Evolutionary conservation across 2,888 invertebrate genomes (phyloP), one percentile per base, ranked within the genome.

Genomic region (Seladonia tumulorum): DNA sequence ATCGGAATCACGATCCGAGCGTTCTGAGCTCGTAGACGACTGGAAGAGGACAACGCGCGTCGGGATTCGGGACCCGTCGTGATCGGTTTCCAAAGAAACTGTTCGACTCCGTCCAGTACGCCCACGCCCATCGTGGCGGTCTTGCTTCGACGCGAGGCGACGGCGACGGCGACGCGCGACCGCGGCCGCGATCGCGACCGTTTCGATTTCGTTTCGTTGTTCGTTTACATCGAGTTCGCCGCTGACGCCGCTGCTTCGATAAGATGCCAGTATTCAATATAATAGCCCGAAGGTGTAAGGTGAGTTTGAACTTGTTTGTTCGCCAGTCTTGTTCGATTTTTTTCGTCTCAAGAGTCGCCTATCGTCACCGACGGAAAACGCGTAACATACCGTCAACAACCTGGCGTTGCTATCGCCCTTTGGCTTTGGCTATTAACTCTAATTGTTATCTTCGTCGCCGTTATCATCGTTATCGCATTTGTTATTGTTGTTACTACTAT

Each of bases 261-360:
- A 73, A 5, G 90, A 96, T 96, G 96, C 96, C 96, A 89, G 96
- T 96, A 90, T 96, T 96, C 94, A 96, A 96, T 94, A 96, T 96
- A 91, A 96, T 96, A 93, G 95, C 96, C 87, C 96, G 96, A 93
- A 96, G 96, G 94, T 96, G 96, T 93, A 96, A 96, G 96, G 96
- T 96, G 96, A 95, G 94, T 93, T n/a, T 72, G 3, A 16, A 60
- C 29, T 8, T 45, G 22, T 49, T 73, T 66, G 73, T 72, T 66
- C 35, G 14, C 12, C 16, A 39, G 39, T 66, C 53, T 14, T 10
- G 18, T 22, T 42, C 12, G 45, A 45, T 0, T 35, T 18, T 35
- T 18, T 68, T 39, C 18, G 29, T 7, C 7, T 18, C 22, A 0
- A 22, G 18, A 4, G 12, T 4, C 39, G 39, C 29, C 29, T 8